Percentiles rank a stretch among this genome's conserved stretches.
These are phyloP conservation scores for Schlechtendalia chinensis DNA, from an alignment of 1,140 invertebrate species.

Conservation along the genomic window DNA sequence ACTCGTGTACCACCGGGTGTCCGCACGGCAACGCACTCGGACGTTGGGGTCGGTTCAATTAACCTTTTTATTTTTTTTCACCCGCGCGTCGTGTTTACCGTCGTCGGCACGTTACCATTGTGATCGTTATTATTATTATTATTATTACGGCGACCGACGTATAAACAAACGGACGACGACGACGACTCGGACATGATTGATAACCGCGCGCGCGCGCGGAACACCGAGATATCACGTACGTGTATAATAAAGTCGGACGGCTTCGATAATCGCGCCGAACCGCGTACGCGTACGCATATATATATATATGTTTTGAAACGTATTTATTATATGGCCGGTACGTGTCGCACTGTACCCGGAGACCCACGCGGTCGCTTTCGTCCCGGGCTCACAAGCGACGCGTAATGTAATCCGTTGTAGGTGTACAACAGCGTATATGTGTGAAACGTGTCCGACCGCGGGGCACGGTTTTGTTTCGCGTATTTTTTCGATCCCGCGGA, in stretches of 20 bases:
- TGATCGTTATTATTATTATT: background rate
- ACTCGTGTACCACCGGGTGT: background rate
- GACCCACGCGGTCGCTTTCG: no score
- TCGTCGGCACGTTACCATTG: background rate
- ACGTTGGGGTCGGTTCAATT: constrained; percentile 21
- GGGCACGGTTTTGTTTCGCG: no score
- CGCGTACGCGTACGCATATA: background rate
- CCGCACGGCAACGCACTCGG: background rate
- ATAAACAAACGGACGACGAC: constrained; percentile 6
- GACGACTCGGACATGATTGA: constrained; percentile 22
- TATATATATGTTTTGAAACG: no score
- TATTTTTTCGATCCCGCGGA: no score
- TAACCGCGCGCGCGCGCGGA: background rate
- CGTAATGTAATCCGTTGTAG: no score
- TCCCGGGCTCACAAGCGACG: no score
- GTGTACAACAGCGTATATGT: no score
- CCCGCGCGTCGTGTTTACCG: background rate
- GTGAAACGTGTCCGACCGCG: no score
- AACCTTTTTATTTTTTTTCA: constrained; percentile 8
- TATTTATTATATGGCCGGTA: no score
- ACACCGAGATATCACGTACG: background rate
- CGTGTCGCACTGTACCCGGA: no score
- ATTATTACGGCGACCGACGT: background rate
- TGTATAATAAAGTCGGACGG: background rate
- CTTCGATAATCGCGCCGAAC: no score